Evolutionary conservation across 2,113 vertebrate genomes (phyloP), one percentile per base, ranked within the genome.

Genomic region (Muntiacus muntjak): DNA sequence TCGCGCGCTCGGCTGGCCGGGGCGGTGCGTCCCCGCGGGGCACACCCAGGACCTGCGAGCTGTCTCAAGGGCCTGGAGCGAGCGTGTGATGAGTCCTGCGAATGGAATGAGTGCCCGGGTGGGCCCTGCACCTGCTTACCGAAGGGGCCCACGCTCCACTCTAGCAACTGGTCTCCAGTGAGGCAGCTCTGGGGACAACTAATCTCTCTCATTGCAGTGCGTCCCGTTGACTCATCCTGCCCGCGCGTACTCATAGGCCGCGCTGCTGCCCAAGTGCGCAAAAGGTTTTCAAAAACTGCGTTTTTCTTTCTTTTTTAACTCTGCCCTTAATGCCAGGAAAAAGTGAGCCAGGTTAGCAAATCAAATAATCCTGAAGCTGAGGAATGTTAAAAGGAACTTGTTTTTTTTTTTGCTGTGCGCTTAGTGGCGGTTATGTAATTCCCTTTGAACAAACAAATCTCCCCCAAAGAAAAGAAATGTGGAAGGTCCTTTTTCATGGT

Each of bases 81-180:
- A 89, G 10, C 26, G 93, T 28, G 67, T 33, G 8, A 45, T 97
- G 98, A 98, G 96, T 98, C 33, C 52, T 82, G 74, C 71, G 5
- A 90, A 95, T 87, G 97, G 98, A 96, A 97, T 97, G 97, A 97
- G 76, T 16, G 33, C 21, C 30, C 78, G 55, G 95, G 92, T 87
- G 89, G 95, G 97, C 58, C 91, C 71, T 36, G 97, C 98, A 98
- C 98, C 98, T 97, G 98, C 97, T 97, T 74, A 28, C 1, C 30
- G 1, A 60, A 26, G 60, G 86, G 81, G 96, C 89, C 95, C 86
- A n/a, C 86, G 93, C 86, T 95, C 83, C 55, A 40, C 54, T 57
- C 0, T 15, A 71, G 92, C 98, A 93, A 93, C 97, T 93, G 98
- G 82, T 55, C 60, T 83, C 28, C 60, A 71, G 26, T 3, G 7